Evolutionary conservation across 2,797 vertebrate genomes (phyloP).

Genomic region (Spondyliosoma cantharus): DNA sequence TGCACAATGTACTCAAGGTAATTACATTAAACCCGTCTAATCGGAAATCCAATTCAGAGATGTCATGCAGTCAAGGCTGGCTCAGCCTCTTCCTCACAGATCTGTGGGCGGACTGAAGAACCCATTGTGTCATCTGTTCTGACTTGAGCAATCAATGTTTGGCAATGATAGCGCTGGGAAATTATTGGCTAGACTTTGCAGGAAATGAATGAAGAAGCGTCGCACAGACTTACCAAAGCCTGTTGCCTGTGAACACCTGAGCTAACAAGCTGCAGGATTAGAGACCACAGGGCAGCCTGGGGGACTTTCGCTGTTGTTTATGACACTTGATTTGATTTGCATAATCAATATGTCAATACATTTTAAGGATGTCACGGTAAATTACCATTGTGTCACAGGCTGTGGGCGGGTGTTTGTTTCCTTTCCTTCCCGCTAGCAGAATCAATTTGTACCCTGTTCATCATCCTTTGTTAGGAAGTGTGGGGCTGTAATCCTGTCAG

Average conservation of each 20-base stretch:
- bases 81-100: conserved; percentile 51
- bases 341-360: conserved; percentile 72
- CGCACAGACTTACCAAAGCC: conserved; percentile 12
- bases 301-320: conserved; percentile 46
- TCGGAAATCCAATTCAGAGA: conserved; percentile 80
- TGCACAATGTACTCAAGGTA: conserved; percentile 72
- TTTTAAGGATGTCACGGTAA: conserved; percentile 47
- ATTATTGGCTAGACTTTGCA: conserved; percentile 61
- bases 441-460: conserved; percentile 41
- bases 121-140: conserved; percentile 69
- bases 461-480: conserved; percentile 50
- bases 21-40: conserved; percentile 82
- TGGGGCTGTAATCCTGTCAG: conserved; percentile 65
- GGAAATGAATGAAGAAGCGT: conserved; percentile 53
- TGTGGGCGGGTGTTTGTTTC: conserved; percentile 9
- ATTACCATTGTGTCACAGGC: conserved; percentile 22
- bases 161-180: conserved; percentile 59
- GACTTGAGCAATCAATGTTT: conserved; percentile 75
- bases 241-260: conserved; percentile 40
- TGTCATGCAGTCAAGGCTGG: conserved; percentile 68
- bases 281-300: conserved; percentile 40
- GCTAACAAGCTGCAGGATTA: conserved; percentile 25
- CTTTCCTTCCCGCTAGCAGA: background rate
- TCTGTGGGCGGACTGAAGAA: conserved; percentile 46
- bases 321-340: conserved; percentile 68